Conservation (phyloP, 2,888 invertebrate species). For the Caenorhabditis becei region DNA sequence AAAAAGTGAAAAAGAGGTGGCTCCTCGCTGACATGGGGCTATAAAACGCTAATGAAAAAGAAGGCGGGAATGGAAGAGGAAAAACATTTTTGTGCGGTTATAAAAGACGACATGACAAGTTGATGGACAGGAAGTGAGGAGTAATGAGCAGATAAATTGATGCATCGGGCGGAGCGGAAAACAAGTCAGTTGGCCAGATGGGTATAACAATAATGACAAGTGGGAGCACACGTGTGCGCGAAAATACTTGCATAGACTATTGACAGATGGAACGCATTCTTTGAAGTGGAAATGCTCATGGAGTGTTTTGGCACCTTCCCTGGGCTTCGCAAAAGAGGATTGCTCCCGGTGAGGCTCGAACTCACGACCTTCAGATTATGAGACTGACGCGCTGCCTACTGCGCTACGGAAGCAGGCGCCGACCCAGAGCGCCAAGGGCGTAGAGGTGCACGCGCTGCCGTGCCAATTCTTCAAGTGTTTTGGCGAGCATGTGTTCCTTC, state of each 20-base stretch:
- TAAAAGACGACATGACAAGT: slow-evolving; percentile 48
- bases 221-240: slow-evolving; percentile 1
- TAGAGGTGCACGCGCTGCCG: no score
- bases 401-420: slow-evolving; percentile 83
- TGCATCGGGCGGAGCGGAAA: slow-evolving; percentile 26
- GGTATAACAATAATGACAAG: slow-evolving; percentile 8
- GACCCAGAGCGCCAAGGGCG: no score
- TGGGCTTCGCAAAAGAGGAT: no score
- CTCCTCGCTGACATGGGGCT: no score
- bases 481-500: slow-evolving; percentile 37
- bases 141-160: slow-evolving; percentile 54
- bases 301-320: no score
- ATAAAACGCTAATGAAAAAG: slow-evolving; percentile 21
- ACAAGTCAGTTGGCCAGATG: slow-evolving; percentile 49
- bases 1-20: slow-evolving; percentile 27
- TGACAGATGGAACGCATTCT: background rate
- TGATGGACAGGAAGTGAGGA: slow-evolving; percentile 20
- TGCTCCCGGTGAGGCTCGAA: slow-evolving; percentile 89
- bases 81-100: background rate
- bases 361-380: slow-evolving; percentile 95
- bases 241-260: background rate
- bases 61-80: no score
- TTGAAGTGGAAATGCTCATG: background rate
- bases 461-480: slow-evolving; percentile 50
- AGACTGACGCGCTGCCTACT: slow-evolving; percentile 93